Conservation (phyloP, 2,113 vertebrate genomes). For the Gymnobelideus leadbeateri region DNA sequence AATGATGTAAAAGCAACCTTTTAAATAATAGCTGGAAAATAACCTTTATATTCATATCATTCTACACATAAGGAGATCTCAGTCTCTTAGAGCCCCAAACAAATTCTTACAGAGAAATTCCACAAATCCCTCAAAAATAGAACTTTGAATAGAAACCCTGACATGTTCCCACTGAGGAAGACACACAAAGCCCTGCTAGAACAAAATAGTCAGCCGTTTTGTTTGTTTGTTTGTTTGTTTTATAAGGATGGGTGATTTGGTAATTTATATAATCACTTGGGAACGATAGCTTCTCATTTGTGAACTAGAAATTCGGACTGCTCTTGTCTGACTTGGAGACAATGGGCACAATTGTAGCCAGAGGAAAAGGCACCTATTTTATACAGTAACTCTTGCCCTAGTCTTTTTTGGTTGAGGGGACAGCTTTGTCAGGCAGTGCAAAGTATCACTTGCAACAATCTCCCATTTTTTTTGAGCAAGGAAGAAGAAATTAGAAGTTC, state of each 20-base stretch:
- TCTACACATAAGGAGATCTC: not conserved
- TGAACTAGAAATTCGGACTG: fast-evolving
- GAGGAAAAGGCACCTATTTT: not conserved
- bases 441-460: not conserved
- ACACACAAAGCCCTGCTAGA: not conserved
- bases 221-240: constrained; percentile 34
- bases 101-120: not conserved
- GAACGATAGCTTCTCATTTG: not conserved
- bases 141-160: constrained; percentile 11
- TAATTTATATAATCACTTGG: not conserved
- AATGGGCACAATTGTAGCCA: not conserved
- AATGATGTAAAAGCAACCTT: not conserved
- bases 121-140: constrained; percentile 10
- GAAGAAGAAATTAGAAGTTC: not conserved
- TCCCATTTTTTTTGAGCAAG: not conserved
- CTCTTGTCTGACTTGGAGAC: constrained; percentile 12
- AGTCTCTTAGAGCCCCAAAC: constrained; percentile 1
- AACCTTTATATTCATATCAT: constrained; percentile 6
- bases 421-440: too few species aligned
- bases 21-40: constrained; percentile 19
- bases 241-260: not conserved
- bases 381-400: not conserved
- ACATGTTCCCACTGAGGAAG: not conserved
- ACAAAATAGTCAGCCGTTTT: not conserved
- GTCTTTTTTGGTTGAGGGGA: not conserved